Evolutionary conservation across 2,113 vertebrate genomes (phyloP), one percentile per base, ranked within the genome.

Genomic region (Rhodinocichla rosea): DNA sequence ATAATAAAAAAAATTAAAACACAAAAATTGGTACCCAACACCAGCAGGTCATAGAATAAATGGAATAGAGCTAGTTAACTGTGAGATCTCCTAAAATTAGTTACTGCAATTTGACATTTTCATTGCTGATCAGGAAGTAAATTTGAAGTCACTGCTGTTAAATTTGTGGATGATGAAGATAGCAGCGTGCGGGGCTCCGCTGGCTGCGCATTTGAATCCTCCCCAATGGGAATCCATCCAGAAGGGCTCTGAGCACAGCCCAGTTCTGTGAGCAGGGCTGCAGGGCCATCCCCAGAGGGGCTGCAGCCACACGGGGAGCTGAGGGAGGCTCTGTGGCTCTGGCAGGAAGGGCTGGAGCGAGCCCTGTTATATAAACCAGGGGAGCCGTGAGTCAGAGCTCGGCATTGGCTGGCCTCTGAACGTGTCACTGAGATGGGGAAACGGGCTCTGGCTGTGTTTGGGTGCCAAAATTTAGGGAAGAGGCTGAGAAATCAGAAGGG

Each of bases 61-160:
- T 22, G 80, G 90, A 52, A 81, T 3, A 68, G 69, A 92, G 64
- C 60, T 90, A 40, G 92, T 96, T 96, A 97, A 94, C 90, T 75
- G 64, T 0, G 26, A 88, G 69, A 78, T 78, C 44, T 88, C 88
- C 93, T 92, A 97, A 96, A 94, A 94, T 95, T 96, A 95, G 87
- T 94, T 86, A 56, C 86, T 12, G 56, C 81, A 93, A 96, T 94
- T 93, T 94, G 88, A 95, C 95, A 81, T 96, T 96, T 96, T 95
- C 85, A 22, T 86, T 94, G 90, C 85, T 95, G 93, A 92, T 96
- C 88, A 88, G 93, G 93, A 96, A 96, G 90, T 67, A 87, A 93
- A 95, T 95, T 62, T 93, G 90, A 96, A 96, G 90, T 88, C 85
- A 90, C 47, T 93, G 92, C 85, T 78, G 92, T 94, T 93, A 90